Conservation (phyloP, 2,113 vertebrate genomes). For the Dasyornis broadbenti region DNA sequence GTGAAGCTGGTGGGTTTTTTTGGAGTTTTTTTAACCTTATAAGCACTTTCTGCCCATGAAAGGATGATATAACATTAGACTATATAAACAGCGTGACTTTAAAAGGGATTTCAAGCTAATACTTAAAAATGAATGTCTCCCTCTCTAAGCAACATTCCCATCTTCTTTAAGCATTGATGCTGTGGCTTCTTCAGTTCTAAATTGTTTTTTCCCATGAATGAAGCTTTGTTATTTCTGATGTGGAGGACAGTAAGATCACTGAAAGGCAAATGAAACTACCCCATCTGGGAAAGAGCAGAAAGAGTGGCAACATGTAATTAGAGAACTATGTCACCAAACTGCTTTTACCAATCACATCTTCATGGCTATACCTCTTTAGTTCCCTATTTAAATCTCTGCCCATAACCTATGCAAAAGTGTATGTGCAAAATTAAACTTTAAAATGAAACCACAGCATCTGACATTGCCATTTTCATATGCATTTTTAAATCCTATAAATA, state of each 20-base stretch:
- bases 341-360: not conserved
- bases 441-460: not conserved
- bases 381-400: not conserved
- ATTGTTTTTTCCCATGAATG: not conserved
- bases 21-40: not conserved
- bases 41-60: not conserved
- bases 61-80: not conserved
- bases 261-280: not conserved
- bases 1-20: not conserved
- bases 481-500: not conserved
- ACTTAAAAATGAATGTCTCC: not conserved
- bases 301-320: accelerated
- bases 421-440: not conserved
- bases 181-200: not conserved
- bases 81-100: not conserved
- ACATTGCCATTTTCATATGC: not conserved
- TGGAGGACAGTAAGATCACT: not conserved
- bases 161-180: not conserved
- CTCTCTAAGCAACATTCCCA: not conserved
- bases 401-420: not conserved
- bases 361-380: not conserved
- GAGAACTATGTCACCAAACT: not conserved
- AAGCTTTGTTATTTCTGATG: not conserved
- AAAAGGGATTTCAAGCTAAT: not conserved
- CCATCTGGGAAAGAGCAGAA: not conserved